A percentile compares a stretch with the other conserved stretches of the same genome.
Conservation (phyloP, 1,140 invertebrate species). For the Subanguina moxae region DNA sequence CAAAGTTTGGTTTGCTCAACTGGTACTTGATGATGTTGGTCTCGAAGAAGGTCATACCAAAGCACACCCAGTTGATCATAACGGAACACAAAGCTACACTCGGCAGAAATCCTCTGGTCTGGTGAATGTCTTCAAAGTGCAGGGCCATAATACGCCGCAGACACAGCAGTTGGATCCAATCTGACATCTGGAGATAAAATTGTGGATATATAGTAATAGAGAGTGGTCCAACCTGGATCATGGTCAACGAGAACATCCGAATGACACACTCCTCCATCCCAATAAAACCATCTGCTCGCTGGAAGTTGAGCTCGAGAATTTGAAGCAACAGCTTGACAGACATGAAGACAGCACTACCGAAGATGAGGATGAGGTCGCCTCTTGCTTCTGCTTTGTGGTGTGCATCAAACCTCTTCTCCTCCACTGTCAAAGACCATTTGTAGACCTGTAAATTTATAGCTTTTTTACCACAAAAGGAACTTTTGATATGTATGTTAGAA, state of each 20-base stretch:
- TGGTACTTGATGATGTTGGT: slow-evolving; percentile 54
- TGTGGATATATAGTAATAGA: not conserved
- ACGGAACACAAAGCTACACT: slow-evolving; percentile 39
- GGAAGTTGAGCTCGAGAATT: slow-evolving; percentile 45
- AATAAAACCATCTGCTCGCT: slow-evolving; percentile 36
- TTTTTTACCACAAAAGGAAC: slow-evolving; percentile 3
- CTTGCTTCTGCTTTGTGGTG: slow-evolving; percentile 58
- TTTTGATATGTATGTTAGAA: not conserved
- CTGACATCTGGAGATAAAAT: slow-evolving; percentile 35
- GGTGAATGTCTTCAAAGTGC: slow-evolving; percentile 45
- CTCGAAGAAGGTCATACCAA: slow-evolving; percentile 55
- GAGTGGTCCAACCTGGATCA: slow-evolving; percentile 15
- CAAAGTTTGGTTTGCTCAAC: slow-evolving; percentile 47
- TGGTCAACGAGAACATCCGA: slow-evolving; percentile 19
- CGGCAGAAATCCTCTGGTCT: slow-evolving; percentile 45
- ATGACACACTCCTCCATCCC: slow-evolving; percentile 18
- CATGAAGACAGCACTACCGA: slow-evolving; percentile 52
- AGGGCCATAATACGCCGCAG: slow-evolving; percentile 54
- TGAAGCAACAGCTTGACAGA: slow-evolving; percentile 44
- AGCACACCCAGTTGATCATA: slow-evolving; percentile 52
- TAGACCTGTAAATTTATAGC: slow-evolving; percentile 24
- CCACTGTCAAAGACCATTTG: slow-evolving; percentile 20
- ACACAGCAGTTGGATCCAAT: slow-evolving; percentile 57
- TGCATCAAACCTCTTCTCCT: slow-evolving; percentile 51
- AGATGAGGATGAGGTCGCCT: slow-evolving; percentile 54